Evolutionary conservation across 2,113 vertebrate species (phyloP).

Genomic region (Bothrops jararaca): DNA sequence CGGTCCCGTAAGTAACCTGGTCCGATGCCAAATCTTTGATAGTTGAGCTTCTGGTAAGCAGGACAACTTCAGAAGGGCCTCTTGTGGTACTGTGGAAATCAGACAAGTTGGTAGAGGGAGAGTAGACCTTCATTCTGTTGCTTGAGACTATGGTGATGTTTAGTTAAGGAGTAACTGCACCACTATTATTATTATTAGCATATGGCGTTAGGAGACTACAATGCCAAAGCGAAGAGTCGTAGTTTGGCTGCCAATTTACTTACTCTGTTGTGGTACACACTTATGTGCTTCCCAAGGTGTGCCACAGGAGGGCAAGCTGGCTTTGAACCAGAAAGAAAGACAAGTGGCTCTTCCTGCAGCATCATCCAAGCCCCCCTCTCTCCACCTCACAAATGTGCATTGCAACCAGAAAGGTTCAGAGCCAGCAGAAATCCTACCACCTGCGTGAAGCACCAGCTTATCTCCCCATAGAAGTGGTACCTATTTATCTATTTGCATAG

Average conservation of each 20-base stretch:
- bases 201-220: not conserved
- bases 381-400: not conserved
- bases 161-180: not conserved
- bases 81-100: not conserved
- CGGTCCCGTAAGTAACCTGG: too few relatives aligned
- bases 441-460: not conserved
- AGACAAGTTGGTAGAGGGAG: not conserved
- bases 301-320: not conserved
- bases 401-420: not conserved
- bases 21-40: not conserved
- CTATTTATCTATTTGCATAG: not conserved
- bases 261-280: not conserved
- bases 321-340: not conserved
- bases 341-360: not conserved
- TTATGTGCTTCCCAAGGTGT: not conserved
- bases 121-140: not conserved
- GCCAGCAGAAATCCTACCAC: not conserved
- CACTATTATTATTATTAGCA: too few relatives aligned
- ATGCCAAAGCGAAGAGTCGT: not conserved
- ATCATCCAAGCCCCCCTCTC: not conserved
- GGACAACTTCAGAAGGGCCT: not conserved
- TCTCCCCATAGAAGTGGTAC: not conserved
- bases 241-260: not conserved
- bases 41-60: not conserved
- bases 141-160: not conserved